Evolutionary conservation across 2,888 invertebrate genomes (phyloP).

Genomic region (Tachina fera): DNA sequence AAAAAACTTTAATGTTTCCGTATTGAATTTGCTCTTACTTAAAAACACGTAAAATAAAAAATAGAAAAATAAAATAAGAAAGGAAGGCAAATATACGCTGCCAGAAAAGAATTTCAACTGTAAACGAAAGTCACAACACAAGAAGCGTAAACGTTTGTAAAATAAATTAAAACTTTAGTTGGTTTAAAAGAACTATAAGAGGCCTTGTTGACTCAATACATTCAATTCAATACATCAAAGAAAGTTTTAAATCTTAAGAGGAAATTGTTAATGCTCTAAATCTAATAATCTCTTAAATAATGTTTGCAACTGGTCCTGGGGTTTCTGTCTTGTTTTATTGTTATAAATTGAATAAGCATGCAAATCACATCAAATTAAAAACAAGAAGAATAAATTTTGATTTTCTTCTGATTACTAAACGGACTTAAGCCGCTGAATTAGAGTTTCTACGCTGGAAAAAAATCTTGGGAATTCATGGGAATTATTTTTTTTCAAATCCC

Average conservation of each 20-base stretch:
- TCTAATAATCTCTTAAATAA: too few relatives aligned
- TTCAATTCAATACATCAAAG: background rate
- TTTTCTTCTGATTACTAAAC: too few relatives aligned
- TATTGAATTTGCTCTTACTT: constrained; percentile 19
- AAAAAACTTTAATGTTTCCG: constrained; percentile 1
- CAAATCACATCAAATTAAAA: too few relatives aligned
- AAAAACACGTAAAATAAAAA: background rate
- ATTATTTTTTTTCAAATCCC: too few relatives aligned
- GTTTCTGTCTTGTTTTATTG: too few relatives aligned
- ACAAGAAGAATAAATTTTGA: too few relatives aligned
- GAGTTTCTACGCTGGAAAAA: too few relatives aligned
- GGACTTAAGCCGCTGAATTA: too few relatives aligned
- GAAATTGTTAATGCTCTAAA: constrained; percentile 27
- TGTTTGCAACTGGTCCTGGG: too few relatives aligned
- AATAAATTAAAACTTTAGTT: background rate
- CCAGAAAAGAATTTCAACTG: constrained; percentile 63
- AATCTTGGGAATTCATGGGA: too few relatives aligned
- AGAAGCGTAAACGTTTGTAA: constrained; percentile 5
- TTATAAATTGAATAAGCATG: too few relatives aligned
- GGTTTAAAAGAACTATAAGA: background rate
- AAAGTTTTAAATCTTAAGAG: constrained; percentile 1
- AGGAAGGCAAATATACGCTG: constrained; percentile 67
- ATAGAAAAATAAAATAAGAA: constrained; percentile 17
- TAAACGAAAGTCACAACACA: constrained; percentile 61
- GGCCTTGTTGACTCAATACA: background rate